A percentile compares a stretch with the other conserved stretches of the same genome.
These are phyloP conservation scores for Phaethornis superciliosus DNA, from an alignment of 2,113 vertebrate genomes.

Conservation along the genomic window DNA sequence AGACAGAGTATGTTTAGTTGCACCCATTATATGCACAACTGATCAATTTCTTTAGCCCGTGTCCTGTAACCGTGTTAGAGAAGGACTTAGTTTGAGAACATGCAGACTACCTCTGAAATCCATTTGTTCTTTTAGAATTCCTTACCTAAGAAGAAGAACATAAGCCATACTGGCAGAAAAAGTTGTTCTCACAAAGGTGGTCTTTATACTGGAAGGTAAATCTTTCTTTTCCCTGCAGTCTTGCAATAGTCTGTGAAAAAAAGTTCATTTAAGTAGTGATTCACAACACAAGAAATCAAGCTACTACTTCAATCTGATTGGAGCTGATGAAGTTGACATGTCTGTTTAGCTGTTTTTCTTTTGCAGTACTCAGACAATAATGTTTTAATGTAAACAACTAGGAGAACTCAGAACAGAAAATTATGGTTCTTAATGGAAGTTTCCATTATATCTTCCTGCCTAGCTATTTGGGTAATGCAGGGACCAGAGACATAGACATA, in stretches of 20 bases:
- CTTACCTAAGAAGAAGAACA: neutral
- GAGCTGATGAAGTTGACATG: neutral
- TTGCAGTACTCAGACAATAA: neutral
- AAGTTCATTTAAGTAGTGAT: neutral
- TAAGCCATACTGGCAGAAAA: neutral
- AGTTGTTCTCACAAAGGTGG: neutral
- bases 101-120: neutral
- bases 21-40: neutral
- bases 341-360: neutral
- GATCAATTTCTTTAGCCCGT: neutral
- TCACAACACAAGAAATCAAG: neutral
- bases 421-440: neutral
- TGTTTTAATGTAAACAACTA: neutral
- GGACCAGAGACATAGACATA: neutral
- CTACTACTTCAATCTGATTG: neutral
- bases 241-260: neutral
- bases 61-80: neutral
- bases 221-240: neutral
- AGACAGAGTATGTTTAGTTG: neutral
- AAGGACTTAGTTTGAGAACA: neutral
- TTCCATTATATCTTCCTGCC: conserved; percentile 14
- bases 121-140: neutral
- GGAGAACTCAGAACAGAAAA: neutral
- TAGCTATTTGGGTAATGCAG: neutral
- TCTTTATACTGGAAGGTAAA: neutral